Percentiles rank a stretch among this genome's conserved stretches.
phyloP scores from a whole-genome alignment of 1,140 invertebrate genomes.

The Metopolophium dirhodum region DNA sequence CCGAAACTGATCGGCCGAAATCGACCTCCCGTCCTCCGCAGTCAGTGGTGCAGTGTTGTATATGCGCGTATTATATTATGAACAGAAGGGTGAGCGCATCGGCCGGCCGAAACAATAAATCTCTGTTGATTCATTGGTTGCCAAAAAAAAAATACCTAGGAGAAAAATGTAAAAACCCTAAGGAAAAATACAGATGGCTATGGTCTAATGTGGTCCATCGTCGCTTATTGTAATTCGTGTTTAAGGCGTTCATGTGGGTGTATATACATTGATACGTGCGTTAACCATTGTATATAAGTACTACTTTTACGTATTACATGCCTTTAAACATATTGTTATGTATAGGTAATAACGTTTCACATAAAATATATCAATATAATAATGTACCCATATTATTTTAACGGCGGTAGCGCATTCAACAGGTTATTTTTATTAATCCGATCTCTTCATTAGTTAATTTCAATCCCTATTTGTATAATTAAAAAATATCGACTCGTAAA shows the following conservation, averaged over 20 bases:
- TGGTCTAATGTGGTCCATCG: neutral
- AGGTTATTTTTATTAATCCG: neutral
- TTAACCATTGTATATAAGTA: neutral
- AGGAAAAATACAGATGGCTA: neutral
- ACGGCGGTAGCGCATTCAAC: neutral
- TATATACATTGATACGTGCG: neutral
- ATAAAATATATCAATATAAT: neutral
- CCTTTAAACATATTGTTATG: neutral
- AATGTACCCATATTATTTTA: neutral
- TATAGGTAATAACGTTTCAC: neutral
- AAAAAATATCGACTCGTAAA: neutral
- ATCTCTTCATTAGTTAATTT: neutral
- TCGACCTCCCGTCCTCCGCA: neutral
- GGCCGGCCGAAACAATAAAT: neutral
- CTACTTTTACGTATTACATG: neutral
- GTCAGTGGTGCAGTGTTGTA: neutral
- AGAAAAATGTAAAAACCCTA: neutral
- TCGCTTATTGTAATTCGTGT: neutral
- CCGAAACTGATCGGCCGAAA: conserved; percentile 49
- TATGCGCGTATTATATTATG: neutral
- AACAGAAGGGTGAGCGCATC: neutral
- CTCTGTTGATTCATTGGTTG: conserved; percentile 15
- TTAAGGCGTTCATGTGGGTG: neutral
- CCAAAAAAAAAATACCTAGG: neutral
- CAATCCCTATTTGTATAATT: neutral